Conservation (phyloP, 2,888 invertebrate species). For the Gortyna flavago region DNA sequence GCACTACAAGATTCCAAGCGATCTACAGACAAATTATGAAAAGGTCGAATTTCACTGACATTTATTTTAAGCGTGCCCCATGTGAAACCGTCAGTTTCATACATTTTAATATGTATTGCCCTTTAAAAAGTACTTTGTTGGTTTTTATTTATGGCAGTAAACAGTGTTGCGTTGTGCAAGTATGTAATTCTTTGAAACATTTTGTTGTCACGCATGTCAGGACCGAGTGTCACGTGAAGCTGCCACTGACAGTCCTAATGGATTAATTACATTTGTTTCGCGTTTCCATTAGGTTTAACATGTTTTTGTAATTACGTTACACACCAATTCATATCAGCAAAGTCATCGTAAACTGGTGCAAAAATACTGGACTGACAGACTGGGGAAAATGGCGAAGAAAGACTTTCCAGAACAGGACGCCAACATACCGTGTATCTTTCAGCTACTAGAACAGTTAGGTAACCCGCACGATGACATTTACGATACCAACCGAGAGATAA, state of each 20-base stretch:
- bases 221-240: constrained; percentile 35
- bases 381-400: not conserved
- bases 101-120: constrained; percentile 29
- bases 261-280: constrained; percentile 51
- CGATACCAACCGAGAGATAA: constrained; percentile 40
- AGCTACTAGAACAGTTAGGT: not conserved
- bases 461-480: constrained; percentile 28
- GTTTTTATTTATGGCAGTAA: constrained; percentile 33
- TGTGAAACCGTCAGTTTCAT: constrained; percentile 4
- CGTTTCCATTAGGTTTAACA: constrained; percentile 43
- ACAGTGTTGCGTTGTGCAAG: constrained; percentile 34
- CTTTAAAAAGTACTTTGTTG: constrained; percentile 21
- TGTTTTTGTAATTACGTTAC: constrained; percentile 34
- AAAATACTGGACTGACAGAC: not conserved
- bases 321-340: constrained; percentile 22
- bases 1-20: constrained; percentile 53
- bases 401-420: not conserved
- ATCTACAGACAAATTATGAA: constrained; percentile 67
- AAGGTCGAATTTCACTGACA: constrained; percentile 74
- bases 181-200: constrained; percentile 42
- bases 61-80: constrained; percentile 43
- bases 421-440: constrained; percentile 8
- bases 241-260: constrained; percentile 52
- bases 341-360: constrained; percentile 8
- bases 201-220: constrained; percentile 40